phyloP scores from a whole-genome alignment of 2,113 vertebrate species.

The Anguilla japonica region DNA sequence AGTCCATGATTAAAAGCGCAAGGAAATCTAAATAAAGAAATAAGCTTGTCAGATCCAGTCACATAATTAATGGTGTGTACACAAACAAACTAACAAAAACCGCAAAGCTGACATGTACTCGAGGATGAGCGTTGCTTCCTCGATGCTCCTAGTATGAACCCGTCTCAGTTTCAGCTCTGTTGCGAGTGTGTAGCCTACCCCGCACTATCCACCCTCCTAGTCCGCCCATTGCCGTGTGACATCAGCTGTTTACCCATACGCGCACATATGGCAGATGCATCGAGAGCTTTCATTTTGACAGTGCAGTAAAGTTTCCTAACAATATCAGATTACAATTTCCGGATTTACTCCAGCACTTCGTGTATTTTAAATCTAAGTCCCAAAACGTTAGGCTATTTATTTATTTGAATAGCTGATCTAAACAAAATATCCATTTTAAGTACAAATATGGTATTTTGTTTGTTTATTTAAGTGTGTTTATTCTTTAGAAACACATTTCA shows the following conservation, averaged over 20 bases:
- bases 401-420: no score
- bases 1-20: no score
- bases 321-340: background rate
- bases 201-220: background rate
- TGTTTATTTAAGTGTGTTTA: background rate
- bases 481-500: background rate
- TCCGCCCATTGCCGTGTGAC: background rate
- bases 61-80: background rate
- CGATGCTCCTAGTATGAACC: background rate
- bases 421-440: no score
- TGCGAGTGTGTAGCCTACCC: background rate
- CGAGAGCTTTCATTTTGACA: background rate
- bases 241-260: constrained; percentile 15
- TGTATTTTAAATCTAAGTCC: no score
- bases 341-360: no score
- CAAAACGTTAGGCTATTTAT: no score
- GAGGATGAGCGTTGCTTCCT: background rate
- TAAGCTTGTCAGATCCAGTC: background rate
- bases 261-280: background rate
- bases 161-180: background rate
- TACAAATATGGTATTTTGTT: no score
- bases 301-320: background rate
- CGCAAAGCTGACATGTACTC: background rate
- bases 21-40: no score
- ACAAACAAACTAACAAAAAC: background rate